phyloP scores from a whole-genome alignment of 1,140 invertebrate species.

The Leptopilina boulardi region DNA sequence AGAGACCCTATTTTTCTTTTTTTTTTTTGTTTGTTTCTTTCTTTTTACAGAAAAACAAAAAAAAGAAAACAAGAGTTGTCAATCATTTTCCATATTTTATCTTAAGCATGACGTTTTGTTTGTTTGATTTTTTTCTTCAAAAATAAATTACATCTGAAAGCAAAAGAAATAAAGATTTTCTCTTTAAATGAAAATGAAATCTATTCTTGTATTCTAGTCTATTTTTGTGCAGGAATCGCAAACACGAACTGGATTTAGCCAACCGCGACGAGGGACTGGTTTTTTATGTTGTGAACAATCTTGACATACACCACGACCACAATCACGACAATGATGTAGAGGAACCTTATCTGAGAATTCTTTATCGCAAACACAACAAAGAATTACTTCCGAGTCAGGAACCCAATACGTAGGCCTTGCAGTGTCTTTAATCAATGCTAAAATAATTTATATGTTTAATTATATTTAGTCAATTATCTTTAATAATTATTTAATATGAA shows the following conservation, averaged over 20 bases:
- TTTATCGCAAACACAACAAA: constrained; percentile 81
- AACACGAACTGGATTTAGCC: constrained; percentile 83
- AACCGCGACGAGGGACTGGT: constrained; percentile 82
- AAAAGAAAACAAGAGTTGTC: not conserved
- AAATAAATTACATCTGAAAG: not conserved
- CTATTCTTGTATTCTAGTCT: constrained; percentile 56
- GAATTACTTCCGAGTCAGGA: constrained; percentile 82
- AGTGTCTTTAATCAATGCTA: constrained; percentile 86
- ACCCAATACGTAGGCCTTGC: constrained; percentile 89
- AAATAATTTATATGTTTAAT: not conserved
- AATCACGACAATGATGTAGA: constrained; percentile 87
- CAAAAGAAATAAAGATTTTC: not conserved
- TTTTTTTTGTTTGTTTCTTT: not conserved
- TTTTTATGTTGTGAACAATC: constrained; percentile 80
- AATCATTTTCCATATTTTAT: not conserved
- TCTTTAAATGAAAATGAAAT: not conserved
- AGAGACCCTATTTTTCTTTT: not conserved
- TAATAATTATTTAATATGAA: too few species aligned
- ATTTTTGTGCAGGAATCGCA: constrained; percentile 80
- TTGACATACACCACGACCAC: constrained; percentile 84
- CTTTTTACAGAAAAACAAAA: not conserved
- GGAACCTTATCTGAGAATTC: constrained; percentile 63
- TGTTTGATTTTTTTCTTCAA: not conserved
- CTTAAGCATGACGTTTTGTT: not conserved
- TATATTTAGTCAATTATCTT: too few species aligned